Percentiles rank a stretch among this genome's conserved stretches.
These are phyloP conservation scores for Calephelis nemesis DNA, from an alignment of 1,140 invertebrate species.

Conservation along the genomic window DNA sequence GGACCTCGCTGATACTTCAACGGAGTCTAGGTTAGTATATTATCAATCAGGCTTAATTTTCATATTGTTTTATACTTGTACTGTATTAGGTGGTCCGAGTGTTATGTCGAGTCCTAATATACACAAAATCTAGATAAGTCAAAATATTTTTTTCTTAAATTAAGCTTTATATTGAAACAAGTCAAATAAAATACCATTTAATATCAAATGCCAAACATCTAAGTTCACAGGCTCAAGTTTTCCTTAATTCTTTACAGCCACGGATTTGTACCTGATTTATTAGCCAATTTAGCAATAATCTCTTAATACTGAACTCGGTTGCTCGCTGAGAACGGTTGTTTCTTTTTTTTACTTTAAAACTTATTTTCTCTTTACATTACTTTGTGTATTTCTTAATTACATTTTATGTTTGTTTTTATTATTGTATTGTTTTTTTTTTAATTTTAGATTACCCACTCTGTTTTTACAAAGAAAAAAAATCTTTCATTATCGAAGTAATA, in stretches of 20 bases:
- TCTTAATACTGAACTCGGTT: slow-evolving; percentile 15
- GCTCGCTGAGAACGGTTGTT: neutral
- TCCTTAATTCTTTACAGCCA: neutral
- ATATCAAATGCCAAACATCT: neutral
- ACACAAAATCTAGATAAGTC: no score
- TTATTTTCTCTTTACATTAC: neutral
- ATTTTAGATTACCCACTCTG: no score
- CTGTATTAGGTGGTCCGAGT: no score
- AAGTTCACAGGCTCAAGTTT: slow-evolving; percentile 9
- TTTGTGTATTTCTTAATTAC: neutral
- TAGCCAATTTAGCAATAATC: slow-evolving; percentile 19
- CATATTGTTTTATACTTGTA: no score
- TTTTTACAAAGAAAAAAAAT: no score
- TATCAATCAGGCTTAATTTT: no score
- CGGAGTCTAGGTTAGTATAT: no score
- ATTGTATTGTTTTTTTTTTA: neutral
- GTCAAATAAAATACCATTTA: neutral
- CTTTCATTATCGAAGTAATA: no score
- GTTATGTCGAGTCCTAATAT: no score
- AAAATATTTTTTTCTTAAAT: no score
- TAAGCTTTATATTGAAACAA: neutral
- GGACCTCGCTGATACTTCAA: no score
- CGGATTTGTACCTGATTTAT: slow-evolving; percentile 14
- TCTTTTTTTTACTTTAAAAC: slow-evolving; percentile 3
- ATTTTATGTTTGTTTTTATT: neutral